Evolutionary conservation across 1,140 invertebrate genomes (phyloP), one percentile per base, ranked within the genome.

Genomic region (Oryctes rhinoceros): DNA sequence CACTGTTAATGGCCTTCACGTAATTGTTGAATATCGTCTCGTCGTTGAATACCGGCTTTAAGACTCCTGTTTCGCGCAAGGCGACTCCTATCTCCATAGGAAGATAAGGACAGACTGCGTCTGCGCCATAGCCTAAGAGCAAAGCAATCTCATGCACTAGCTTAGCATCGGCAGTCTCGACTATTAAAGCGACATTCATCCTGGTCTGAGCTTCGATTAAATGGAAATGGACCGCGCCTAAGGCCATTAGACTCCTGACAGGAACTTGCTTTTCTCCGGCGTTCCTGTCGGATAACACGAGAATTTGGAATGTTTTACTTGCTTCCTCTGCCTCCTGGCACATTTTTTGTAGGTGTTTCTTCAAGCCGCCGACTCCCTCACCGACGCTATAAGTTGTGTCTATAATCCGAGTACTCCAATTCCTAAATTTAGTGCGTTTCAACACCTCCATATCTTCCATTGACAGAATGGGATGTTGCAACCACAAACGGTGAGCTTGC

Each of bases 131-230:
- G 74, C 98, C 98, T 9, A 99, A 90, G 13, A 99, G 88, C 0
- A 99, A 95, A 86, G 97, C 99, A 88, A 99, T 94, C 84, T 99
- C 97, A 88, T 99, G 97, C 0, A 99, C 97, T 88, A 99, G 97
- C 79, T 96, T 92, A 6, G 96, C 96, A 89, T 98, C 97, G 5
- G 94, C 98, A 0, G 96, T 97, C 90, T 99, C 97, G 47, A 98
- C 89, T 81, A 99, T 92, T 18, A 99, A 88, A 37, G 95, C 97
- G 74, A 98, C 96, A 88, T 98, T 99, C 96, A 98, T 98, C 81
- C 98, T 91, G 79, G 97, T 95, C 75, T 98, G 92, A 62, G 96
- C 94, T 88, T 98, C 96, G 85, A 99, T 99, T 80, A 99, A 88
- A 88, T 97, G 92, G 87, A 99, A 97, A 90, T 99, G 98, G 9